Conservation (phyloP, 2,888 invertebrate species). For the Mesoligia furuncula region DNA sequence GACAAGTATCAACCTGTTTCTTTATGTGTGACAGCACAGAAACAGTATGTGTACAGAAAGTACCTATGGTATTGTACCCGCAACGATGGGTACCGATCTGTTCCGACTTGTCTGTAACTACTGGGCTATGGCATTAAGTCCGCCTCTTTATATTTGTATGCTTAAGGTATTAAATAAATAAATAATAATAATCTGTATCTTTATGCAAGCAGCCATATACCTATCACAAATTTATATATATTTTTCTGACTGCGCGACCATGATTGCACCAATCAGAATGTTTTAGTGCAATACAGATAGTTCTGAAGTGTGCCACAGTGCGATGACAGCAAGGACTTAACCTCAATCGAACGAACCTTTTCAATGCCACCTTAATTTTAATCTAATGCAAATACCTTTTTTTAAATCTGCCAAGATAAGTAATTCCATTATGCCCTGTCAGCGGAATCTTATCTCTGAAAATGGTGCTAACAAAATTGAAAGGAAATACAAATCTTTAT, state of each 20-base stretch:
- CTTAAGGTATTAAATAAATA: no score
- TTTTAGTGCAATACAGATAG: not conserved
- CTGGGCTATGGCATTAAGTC: not conserved
- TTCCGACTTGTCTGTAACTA: no score
- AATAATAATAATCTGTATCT: not conserved
- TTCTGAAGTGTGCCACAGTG: not conserved
- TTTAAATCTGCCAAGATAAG: slow-evolving; percentile 49
- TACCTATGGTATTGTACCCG: not conserved
- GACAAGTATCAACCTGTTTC: not conserved
- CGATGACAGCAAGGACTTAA: slow-evolving; percentile 40
- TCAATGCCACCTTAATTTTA: slow-evolving; percentile 38
- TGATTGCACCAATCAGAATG: not conserved
- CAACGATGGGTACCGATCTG: not conserved
- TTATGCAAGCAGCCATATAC: not conserved
- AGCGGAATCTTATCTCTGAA: slow-evolving; percentile 35
- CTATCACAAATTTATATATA: not conserved
- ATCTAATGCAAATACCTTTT: slow-evolving; percentile 32
- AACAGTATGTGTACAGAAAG: not conserved
- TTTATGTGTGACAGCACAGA: not conserved
- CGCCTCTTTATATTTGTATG: no score
- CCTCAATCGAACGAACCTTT: slow-evolving; percentile 42
- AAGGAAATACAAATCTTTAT: slow-evolving; percentile 28
- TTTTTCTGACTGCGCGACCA: not conserved
- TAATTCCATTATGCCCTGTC: slow-evolving; percentile 49
- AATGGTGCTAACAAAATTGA: slow-evolving; percentile 34